These are phyloP conservation scores for Ormyrus labotus DNA, from an alignment of 2,888 invertebrate genomes.

Conservation along the genomic window DNA sequence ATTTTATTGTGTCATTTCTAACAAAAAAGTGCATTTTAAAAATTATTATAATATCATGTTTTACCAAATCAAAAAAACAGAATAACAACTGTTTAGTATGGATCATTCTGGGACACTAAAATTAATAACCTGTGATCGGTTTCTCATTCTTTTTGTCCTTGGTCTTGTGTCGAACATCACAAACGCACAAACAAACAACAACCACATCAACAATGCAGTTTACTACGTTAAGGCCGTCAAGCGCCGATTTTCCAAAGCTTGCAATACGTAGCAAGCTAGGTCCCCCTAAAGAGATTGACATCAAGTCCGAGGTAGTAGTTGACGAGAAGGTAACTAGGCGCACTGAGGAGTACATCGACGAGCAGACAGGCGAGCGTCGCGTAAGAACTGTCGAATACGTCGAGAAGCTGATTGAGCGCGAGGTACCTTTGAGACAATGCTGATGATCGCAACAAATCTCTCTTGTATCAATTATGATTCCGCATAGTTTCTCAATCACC, in stretches of 20 bases:
- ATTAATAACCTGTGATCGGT: constrained; percentile 53
- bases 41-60: neutral
- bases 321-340: constrained; percentile 90
- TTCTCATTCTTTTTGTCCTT: constrained; percentile 46
- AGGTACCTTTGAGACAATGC: constrained; percentile 80
- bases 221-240: constrained; percentile 79
- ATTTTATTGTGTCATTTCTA: constrained; percentile 38
- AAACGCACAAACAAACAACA: constrained; percentile 49
- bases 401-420: constrained; percentile 96
- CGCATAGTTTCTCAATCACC: constrained; percentile 30
- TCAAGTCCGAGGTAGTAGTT: constrained; percentile 92
- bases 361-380: constrained; percentile 89
- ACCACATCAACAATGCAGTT: constrained; percentile 48
- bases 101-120: constrained; percentile 50
- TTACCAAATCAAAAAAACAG: constrained; percentile 7
- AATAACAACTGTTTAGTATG: constrained; percentile 50
- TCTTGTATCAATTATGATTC: constrained; percentile 25
- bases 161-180: constrained; percentile 38
- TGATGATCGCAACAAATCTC: constrained; percentile 25
- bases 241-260: constrained; percentile 87
- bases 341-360: constrained; percentile 93
- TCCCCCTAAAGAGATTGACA: constrained; percentile 84
- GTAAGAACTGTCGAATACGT: constrained; percentile 95
- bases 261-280: constrained; percentile 92
- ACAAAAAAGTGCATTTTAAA: constrained; percentile 25